Percentiles rank a stretch among this genome's conserved stretches.
These are phyloP conservation scores for Drosophila subobscura DNA, from an alignment of 1,140 invertebrate species.

Conservation along the genomic window DNA sequence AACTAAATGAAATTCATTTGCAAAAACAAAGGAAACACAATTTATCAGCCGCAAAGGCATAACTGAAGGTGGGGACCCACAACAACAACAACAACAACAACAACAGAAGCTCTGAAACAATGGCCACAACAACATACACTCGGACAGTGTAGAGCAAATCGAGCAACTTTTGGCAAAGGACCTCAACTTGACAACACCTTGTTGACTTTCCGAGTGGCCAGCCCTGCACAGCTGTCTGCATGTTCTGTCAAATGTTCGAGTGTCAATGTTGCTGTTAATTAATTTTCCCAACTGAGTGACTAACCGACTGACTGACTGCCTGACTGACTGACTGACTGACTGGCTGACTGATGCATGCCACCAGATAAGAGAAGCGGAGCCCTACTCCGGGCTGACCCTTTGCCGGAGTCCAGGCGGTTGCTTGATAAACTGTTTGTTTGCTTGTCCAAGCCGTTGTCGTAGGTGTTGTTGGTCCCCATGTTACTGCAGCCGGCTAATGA, in stretches of 20 bases:
- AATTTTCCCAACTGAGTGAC: constrained; percentile 59
- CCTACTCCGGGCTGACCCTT: constrained; percentile 43
- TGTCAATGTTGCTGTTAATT: constrained; percentile 82
- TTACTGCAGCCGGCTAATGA: constrained; percentile 65
- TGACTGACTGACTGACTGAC: constrained; percentile 41
- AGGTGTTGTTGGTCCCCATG: constrained; percentile 34
- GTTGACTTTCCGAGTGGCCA: constrained; percentile 67
- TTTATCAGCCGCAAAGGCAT: constrained; percentile 37
- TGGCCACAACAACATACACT: constrained; percentile 45
- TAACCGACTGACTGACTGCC: constrained; percentile 61
- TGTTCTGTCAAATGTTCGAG: constrained; percentile 75
- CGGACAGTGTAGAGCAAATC: constrained; percentile 30
- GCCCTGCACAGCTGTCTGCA: constrained; percentile 43
- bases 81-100: constrained; percentile 46
- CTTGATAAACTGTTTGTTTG: constrained; percentile 53
- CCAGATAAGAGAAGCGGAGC: constrained; percentile 53
- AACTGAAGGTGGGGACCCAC: constrained; percentile 16
- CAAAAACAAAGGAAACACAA: constrained; percentile 52
- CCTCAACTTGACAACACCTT: constrained; percentile 66
- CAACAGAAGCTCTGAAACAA: constrained; percentile 36
- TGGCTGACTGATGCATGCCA: constrained; percentile 74
- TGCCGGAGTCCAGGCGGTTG: constrained; percentile 15
- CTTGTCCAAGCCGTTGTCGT: constrained; percentile 40
- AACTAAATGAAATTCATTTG: constrained; percentile 64
- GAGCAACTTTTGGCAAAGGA: constrained; percentile 46